A percentile compares a stretch with the other conserved stretches of the same genome.
These are phyloP conservation scores for Maccullochella peelii DNA, from an alignment of 2,113 vertebrate species.

Conservation along the genomic window DNA sequence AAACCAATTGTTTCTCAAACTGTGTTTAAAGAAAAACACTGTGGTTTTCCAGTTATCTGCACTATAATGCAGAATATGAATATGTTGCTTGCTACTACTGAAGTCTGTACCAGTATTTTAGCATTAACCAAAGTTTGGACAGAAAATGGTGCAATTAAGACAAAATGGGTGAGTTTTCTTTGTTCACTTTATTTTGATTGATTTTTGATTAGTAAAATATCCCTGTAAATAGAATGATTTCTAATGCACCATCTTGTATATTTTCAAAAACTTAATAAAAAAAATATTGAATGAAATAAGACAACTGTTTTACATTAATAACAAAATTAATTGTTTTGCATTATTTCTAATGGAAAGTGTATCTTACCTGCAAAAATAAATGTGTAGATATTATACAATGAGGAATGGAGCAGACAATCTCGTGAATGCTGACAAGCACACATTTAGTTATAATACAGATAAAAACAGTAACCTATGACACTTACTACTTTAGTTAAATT, in stretches of 20 bases:
- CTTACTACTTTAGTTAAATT: neutral
- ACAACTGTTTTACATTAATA: neutral
- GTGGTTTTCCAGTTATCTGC: neutral
- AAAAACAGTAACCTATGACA: neutral
- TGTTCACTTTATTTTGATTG: conserved; percentile 22
- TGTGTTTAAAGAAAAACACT: neutral
- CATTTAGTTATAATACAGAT: neutral
- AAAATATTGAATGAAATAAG: conserved; percentile 18
- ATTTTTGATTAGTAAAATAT: conserved; percentile 18
- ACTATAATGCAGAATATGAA: neutral
- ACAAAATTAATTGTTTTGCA: conserved; percentile 9
- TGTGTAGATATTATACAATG: neutral
- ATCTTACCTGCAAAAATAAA: conserved; percentile 31
- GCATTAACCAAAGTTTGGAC: neutral
- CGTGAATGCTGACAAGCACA: conserved; percentile 6
- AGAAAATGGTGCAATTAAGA: conserved; percentile 2
- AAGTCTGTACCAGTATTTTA: neutral
- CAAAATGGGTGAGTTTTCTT: neutral
- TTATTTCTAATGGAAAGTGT: neutral
- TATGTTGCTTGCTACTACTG: neutral
- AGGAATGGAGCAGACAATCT: neutral
- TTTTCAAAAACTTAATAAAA: conserved; percentile 16
- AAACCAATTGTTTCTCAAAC: neutral
- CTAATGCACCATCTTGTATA: neutral
- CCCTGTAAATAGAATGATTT: conserved; percentile 25